Percentiles rank a stretch among this genome's conserved stretches.
phyloP scores from a whole-genome alignment of 35 echinoderm and acorn worm genomes.

The Diadema setosum region DNA sequence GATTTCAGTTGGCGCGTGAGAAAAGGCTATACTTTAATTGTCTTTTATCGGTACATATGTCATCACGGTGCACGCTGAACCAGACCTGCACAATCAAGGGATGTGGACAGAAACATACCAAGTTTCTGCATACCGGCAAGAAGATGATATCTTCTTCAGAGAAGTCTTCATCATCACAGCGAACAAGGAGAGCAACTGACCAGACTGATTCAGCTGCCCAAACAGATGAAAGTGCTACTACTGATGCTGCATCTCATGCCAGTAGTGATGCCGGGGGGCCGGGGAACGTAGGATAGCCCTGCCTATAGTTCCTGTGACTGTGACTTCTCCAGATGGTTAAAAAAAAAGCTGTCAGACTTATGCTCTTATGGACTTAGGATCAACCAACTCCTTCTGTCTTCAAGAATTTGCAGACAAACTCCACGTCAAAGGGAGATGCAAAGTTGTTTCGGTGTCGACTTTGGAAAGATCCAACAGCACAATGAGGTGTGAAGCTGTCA shows the following conservation, averaged over 20 bases:
- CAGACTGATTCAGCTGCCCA: not conserved
- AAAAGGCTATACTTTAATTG: not conserved
- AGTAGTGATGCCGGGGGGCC: slow-evolving; percentile 25
- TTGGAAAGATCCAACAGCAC: not conserved
- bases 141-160: not conserved
- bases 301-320: slow-evolving; percentile 39
- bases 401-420: not conserved
- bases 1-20: not conserved
- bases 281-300: slow-evolving; percentile 30
- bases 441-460: slow-evolving; percentile 1
- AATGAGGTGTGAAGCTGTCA: not conserved
- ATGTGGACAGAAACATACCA: slow-evolving; percentile 37
- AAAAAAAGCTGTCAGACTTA: not conserved
- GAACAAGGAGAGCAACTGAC: not conserved
- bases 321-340: not conserved
- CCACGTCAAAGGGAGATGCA: not conserved
- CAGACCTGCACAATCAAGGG: slow-evolving; percentile 28
- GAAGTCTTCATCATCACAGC: not conserved
- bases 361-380: slow-evolving; percentile 35
- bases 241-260: not conserved
- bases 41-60: not conserved
- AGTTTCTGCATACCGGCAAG: slow-evolving; percentile 25
- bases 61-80: not conserved
- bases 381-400: slow-evolving; percentile 46
- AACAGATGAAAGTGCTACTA: not conserved